These are phyloP conservation scores for Troides helena DNA, from an alignment of 2,888 invertebrate species.

Conservation along the genomic window DNA sequence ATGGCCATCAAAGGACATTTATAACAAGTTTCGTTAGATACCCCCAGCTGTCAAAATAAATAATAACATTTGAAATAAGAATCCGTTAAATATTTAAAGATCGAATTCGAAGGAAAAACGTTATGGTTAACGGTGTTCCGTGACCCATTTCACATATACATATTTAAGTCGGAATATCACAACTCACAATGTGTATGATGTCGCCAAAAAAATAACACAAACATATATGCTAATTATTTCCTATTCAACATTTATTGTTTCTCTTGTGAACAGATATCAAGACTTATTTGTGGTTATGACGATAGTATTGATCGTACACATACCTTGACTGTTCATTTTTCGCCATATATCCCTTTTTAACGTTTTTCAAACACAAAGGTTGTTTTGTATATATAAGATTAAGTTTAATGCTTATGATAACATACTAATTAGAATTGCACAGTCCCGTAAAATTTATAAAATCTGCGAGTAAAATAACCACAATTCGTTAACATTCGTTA, in stretches of 20 bases:
- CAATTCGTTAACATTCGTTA: slow-evolving; percentile 78
- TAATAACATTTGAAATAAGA: slow-evolving; percentile 53
- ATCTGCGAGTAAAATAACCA: slow-evolving; percentile 62
- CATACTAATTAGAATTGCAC: slow-evolving; percentile 57
- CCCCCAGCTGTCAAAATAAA: slow-evolving; percentile 31
- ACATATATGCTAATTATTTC: not conserved
- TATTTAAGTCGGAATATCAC: slow-evolving; percentile 5
- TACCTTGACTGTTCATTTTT: slow-evolving; percentile 69
- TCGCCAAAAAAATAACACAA: not conserved
- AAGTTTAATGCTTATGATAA: slow-evolving; percentile 41
- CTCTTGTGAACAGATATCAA: slow-evolving; percentile 28
- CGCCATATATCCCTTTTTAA: slow-evolving; percentile 51
- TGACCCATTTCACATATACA: slow-evolving; percentile 17
- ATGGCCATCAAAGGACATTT: not conserved
- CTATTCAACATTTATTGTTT: not conserved
- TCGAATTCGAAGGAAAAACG: slow-evolving; percentile 76
- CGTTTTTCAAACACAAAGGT: slow-evolving; percentile 39
- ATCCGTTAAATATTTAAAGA: slow-evolving; percentile 78
- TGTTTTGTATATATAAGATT: slow-evolving; percentile 37
- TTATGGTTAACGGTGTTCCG: slow-evolving; percentile 55
- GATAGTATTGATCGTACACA: slow-evolving; percentile 74
- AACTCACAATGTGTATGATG: not conserved
- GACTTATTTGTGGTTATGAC: slow-evolving; percentile 57
- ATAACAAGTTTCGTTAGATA: slow-evolving; percentile 19
- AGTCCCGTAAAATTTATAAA: slow-evolving; percentile 59